phyloP scores from a whole-genome alignment of 1,140 invertebrate genomes.

The Megalopta genalis region DNA sequence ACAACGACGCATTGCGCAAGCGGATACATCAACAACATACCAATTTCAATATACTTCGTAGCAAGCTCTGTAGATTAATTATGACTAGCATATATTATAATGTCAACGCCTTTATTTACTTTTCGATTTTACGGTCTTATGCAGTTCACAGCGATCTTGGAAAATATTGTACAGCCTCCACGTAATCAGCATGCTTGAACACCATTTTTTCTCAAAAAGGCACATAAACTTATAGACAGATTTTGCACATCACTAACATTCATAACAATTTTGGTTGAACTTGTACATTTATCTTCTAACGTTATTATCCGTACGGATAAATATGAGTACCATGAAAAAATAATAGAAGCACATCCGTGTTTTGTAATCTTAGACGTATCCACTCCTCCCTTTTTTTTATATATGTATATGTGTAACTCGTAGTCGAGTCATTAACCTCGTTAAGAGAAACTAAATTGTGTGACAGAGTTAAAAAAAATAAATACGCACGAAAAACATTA shows the following conservation, averaged over 20 bases:
- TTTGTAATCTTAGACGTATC: background rate
- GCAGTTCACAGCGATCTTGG: constrained; percentile 1
- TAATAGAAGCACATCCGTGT: constrained; percentile 26
- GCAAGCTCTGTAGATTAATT: constrained; percentile 29
- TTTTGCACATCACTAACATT: constrained; percentile 23
- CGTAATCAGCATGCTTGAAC: constrained; percentile 46
- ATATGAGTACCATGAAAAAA: constrained; percentile 5
- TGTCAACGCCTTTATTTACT: constrained; percentile 30
- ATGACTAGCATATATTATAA: constrained; percentile 41
- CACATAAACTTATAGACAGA: constrained; percentile 63
- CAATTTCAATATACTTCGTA: constrained; percentile 21
- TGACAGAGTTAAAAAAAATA: constrained; percentile 1
- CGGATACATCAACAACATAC: constrained; percentile 12
- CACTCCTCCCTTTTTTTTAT: background rate
- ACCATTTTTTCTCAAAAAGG: constrained; percentile 66
- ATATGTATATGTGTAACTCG: background rate
- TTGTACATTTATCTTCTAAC: constrained; percentile 22
- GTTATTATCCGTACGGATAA: background rate
- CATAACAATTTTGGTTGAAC: constrained; percentile 2
- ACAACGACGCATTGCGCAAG: constrained; percentile 15
- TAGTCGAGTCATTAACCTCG: background rate
- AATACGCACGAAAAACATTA: background rate
- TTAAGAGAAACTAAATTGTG: background rate
- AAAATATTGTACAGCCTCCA: constrained; percentile 9
- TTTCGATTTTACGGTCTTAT: constrained; percentile 18